phyloP scores from a whole-genome alignment of 2,888 invertebrate species.

The Imbricaverruca yamaguchii region DNA sequence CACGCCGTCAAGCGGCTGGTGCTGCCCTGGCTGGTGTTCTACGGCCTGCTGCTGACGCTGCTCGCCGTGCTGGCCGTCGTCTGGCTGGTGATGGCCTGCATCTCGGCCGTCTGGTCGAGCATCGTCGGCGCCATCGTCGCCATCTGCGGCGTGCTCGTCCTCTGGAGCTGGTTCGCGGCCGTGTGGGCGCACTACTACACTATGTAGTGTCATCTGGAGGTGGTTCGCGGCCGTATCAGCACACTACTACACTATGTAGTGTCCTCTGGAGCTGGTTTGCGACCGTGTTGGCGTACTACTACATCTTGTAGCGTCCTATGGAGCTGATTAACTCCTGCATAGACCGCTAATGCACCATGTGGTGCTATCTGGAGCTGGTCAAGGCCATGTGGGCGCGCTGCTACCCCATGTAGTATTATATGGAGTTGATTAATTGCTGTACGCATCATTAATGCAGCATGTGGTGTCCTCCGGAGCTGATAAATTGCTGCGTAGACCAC shows the following conservation, averaged over 20 bases:
- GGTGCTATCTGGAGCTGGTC: too few species aligned
- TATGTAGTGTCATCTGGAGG: neutral
- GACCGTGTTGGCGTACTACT: neutral
- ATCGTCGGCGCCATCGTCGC: neutral
- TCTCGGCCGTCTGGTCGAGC: neutral
- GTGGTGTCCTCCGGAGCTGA: too few species aligned
- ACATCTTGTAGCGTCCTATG: too few species aligned
- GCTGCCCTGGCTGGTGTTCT: slow-evolving; percentile 16
- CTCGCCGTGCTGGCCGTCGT: neutral
- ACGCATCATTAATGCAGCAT: too few species aligned
- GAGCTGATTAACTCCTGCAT: too few species aligned
- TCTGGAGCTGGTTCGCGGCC: slow-evolving; percentile 9
- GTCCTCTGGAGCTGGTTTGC: neutral
- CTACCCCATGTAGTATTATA: too few species aligned
- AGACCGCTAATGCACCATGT: too few species aligned
- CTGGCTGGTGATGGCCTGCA: slow-evolving; percentile 5
- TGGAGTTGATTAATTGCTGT: too few species aligned
- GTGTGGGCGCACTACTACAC: slow-evolving; percentile 13
- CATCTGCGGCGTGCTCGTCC: neutral
- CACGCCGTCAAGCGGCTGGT: neutral
- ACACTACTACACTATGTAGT: too few species aligned
- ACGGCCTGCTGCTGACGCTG: neutral
- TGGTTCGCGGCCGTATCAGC: too few species aligned
- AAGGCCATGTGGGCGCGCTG: too few species aligned
- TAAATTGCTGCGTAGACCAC: too few species aligned